These are phyloP conservation scores for Limonius californicus DNA, from an alignment of 1,140 invertebrate genomes.

Conservation along the genomic window DNA sequence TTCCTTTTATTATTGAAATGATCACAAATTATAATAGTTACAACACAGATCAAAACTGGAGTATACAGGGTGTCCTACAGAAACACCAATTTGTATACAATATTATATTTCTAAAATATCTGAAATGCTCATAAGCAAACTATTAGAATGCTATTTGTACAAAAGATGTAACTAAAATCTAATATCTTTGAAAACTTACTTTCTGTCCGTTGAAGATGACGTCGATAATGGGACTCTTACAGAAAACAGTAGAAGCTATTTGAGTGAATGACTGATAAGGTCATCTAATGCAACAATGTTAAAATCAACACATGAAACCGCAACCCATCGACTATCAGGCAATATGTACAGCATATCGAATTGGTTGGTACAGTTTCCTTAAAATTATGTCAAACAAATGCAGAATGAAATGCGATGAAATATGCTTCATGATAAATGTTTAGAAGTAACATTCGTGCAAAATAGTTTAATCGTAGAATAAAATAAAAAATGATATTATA, in stretches of 20 bases:
- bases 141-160: conserved; percentile 12
- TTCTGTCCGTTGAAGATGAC: not conserved
- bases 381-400: not conserved
- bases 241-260: not conserved
- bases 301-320: not conserved
- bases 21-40: not conserved
- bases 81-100: conserved; percentile 6
- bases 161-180: conserved; percentile 8
- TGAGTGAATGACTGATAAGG: not conserved
- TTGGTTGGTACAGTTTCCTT: not conserved
- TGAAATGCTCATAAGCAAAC: conserved; percentile 2
- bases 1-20: not conserved
- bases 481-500: no score
- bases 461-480: no score
- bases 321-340: not conserved
- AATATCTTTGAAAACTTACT: not conserved
- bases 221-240: not conserved
- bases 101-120: conserved; percentile 15
- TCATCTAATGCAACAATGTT: not conserved
- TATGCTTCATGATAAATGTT: no score
- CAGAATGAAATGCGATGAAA: not conserved
- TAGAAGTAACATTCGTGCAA: no score
- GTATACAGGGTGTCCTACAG: conserved; percentile 4
- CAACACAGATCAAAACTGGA: not conserved
- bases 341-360: not conserved